Evolutionary conservation across 2,888 invertebrate species (phyloP).

Genomic region (Troilus luridus): DNA sequence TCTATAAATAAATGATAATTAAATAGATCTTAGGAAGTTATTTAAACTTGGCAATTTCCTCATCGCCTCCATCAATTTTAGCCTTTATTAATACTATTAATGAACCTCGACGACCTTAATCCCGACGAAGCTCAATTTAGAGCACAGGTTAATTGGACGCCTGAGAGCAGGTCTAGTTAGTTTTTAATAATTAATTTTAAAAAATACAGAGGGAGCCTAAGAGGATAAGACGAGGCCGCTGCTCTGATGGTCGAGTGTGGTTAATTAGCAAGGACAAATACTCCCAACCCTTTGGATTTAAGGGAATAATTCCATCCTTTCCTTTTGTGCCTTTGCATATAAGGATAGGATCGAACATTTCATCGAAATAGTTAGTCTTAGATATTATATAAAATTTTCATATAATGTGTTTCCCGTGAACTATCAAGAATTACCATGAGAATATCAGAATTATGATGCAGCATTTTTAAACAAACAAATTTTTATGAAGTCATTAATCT

Average conservation of each 20-base stretch:
- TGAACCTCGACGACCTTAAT: background rate
- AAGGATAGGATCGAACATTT: too few relatives aligned
- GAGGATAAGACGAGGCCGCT: background rate
- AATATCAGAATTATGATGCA: too few relatives aligned
- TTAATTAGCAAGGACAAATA: background rate
- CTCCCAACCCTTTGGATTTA: background rate
- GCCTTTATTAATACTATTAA: constrained; percentile 11
- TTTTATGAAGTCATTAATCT: too few relatives aligned
- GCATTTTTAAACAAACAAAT: too few relatives aligned
- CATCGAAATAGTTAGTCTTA: too few relatives aligned
- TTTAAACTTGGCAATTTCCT: background rate
- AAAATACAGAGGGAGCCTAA: background rate
- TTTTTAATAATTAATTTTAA: background rate
- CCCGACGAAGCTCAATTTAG: constrained; percentile 26
- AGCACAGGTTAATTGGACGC: constrained; percentile 11
- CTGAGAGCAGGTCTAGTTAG: background rate
- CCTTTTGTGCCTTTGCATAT: background rate
- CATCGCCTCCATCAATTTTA: background rate
- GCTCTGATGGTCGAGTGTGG: background rate
- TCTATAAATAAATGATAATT: background rate
- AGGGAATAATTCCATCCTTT: background rate
- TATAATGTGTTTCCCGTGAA: too few relatives aligned
- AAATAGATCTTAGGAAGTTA: background rate
- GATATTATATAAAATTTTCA: too few relatives aligned
- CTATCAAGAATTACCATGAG: too few relatives aligned